Base-by-base conservation (phyloP, 2,113 vertebrate species). In the Dendrocopos noguchii region DNA sequence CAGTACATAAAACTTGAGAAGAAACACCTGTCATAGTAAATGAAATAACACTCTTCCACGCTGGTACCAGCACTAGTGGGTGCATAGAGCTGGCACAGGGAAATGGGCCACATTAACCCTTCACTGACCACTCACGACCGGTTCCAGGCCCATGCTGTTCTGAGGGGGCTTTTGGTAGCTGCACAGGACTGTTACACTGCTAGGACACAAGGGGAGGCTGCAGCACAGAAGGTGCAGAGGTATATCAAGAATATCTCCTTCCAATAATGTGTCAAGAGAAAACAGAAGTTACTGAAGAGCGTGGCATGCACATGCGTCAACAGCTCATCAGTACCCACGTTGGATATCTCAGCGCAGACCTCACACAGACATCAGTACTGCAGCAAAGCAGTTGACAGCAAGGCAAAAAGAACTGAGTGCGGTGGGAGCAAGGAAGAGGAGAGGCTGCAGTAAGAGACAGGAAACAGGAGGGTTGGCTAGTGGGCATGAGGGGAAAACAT, bases 241-340 rank as follows among this genome's bases (percentile, higher is more conserved):
- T 5, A 44, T 33, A 72, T 2, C 0, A 0, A n/a, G 31, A 53
- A 1, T 7, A 47, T 47, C 53, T 66, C 39, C 60, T 67, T n/a
- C 70, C 56, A 50, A 1, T 24, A 77, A n/a, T 5, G 9, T 2
- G 14, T 7, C 52, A 57, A 44, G 17, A 12, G 39, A 47, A 80
- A 73, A 10, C 1, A 29, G 70, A 53, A 85, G 29, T 47, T 18
- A 42, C 29, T 16, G 27, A 39, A 5, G 79, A 47, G 6, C 29
- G n/a, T 15, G 52, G 16, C 31, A 52, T 0, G 5, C 10, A 3
- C 1, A 13, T 16, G 6, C 12, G n/a, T 12, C 2, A 5, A 72
- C 59, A 80, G 76, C 59, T 72, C 0, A 0, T 39, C 42, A 46
- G 42, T 52, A 50, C 7, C 33, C 33, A 21, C 20, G 13, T 19